A percentile compares a stretch with the other conserved stretches of the same genome.
phyloP scores from a whole-genome alignment of 2,888 invertebrate genomes.

The Sabatieria punctata region DNA sequence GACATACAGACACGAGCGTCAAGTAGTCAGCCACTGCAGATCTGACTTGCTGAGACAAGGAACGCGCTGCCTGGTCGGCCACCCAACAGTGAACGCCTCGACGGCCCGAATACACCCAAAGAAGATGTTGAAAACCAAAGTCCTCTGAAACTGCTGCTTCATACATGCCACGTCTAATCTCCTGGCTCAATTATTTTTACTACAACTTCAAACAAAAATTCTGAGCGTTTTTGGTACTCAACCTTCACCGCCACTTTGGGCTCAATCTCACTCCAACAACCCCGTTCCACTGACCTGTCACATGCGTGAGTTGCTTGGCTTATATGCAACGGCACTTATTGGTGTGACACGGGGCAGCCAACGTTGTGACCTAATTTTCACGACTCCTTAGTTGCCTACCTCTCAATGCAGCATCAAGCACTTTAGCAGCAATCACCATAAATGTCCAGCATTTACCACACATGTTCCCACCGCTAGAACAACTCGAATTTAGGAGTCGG shows the following conservation, averaged over 20 bases:
- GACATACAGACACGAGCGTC: conserved; percentile 41
- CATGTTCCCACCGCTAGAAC: conserved; percentile 56
- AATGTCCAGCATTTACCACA: conserved; percentile 93
- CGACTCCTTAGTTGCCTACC: too few species aligned
- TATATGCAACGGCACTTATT: too few species aligned
- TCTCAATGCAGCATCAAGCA: conserved; percentile 65
- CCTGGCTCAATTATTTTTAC: background rate
- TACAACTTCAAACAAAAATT: background rate
- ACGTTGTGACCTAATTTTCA: too few species aligned
- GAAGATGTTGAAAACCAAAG: conserved; percentile 75
- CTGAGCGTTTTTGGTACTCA: too few species aligned
- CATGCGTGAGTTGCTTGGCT: too few species aligned
- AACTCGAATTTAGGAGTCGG: too few species aligned
- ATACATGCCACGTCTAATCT: too few species aligned
- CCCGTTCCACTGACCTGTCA: too few species aligned
- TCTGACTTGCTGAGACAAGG: conserved; percentile 52
- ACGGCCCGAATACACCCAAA: conserved; percentile 97
- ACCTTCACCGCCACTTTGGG: too few species aligned
- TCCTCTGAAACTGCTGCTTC: conserved; percentile 62
- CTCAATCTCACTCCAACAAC: too few species aligned
- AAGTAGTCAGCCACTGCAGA: conserved; percentile 76
- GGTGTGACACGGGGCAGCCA: too few species aligned
- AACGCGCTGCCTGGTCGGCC: conserved; percentile 66
- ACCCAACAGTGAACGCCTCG: conserved; percentile 99
- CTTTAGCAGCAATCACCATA: conserved; percentile 77